Evolutionary conservation across 2,113 vertebrate species (phyloP), one percentile per base, ranked within the genome.

Genomic region (Hippocampus mohnikei): DNA sequence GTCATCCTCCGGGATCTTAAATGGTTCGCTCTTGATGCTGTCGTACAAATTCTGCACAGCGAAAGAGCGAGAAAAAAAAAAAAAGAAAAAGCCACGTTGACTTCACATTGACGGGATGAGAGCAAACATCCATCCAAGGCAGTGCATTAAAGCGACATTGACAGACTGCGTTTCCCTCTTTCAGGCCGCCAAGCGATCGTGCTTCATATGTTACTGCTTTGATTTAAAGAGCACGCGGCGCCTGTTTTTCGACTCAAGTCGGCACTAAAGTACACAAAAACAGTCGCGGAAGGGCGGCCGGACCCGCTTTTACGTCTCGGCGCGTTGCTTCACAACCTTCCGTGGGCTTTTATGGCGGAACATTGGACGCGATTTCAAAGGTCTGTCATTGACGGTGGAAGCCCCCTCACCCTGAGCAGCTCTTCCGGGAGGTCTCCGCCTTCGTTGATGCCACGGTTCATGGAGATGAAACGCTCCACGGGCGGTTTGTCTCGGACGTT

Each of bases 1-100:
- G 8, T 99, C 97, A 5, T 99, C 97, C 90, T 99, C 97, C 0
- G 97, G 97, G 89, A 99, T 99, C 90, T 99, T 99, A 80, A 99
- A 99, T 0, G 97, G 97, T 84, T 99, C 97, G 1, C 97, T 99
- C 91, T 98, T 99, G 86, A 99, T 99, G 88, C 97, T 98, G 87
- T 99, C 97, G n/a, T 97, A 99, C 61, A 99, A 91, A 90, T 99
- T 99, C 97, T 99, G 87, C 4, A 71, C 52, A 10, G 52, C 6
- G 8, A 53, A 8, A 53, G 20, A n/a, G 16, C 15, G 50, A 58
- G 37, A 50, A 27, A 53, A 3, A 15, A 60, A 61, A 48, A 50
- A 27, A 53, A 3, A 15, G 56, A 61, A 48, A 66, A 71, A 41
- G 62, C 70, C 50, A 42, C 58, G 41, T 33, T 44, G 42, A 50